Evolutionary conservation across 2,113 vertebrate species (phyloP), one percentile per base, ranked within the genome.

Genomic region (Calyptomena viridis): DNA sequence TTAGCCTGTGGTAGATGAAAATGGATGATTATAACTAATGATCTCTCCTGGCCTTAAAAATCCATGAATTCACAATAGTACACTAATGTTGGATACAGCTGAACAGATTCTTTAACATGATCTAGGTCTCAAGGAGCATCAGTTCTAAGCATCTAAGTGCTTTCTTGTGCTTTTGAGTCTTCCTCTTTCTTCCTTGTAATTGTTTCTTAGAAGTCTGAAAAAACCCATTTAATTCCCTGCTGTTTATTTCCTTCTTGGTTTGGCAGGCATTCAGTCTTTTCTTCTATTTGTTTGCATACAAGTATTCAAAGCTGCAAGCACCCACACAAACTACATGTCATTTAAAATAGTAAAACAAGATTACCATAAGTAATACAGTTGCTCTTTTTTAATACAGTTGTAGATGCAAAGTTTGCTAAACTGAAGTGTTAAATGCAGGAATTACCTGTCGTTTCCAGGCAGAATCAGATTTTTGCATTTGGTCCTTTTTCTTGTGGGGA

Each of bases 271-370:
- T 94, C 52, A 76, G 66, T 22, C 27, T 93, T 90, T 82, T 69
- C 50, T 93, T 90, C 47, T 12, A 44, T 74, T 88, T 92, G 50
- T 95, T 96, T 89, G 62, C 50, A 75, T 47, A 84, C n/a, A 78
- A 16, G 18, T 58, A 53, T 31, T 37, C 47, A 80, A 31, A 85
- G 12, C 44, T 92, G 58, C 49, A 40, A 89, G 66, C 39, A 79
- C 31, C 20, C 58, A 71, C 63, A 93, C n/a, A 91, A 95, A 89
- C 27, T 56, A n/a, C 31, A 44, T 40, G 55, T 62, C 72, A 75
- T 40, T 91, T 84, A 50, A 96, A 94, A 89, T 58, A 30, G 25
- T 74, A 81, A 89, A 94, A 89, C 13, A 33, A 80, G 55, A 94
- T 90, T 94, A 55, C 44, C n/a, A 11, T 59, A 93, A 88, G 44